Conservation (phyloP, 2,888 invertebrate species). For the Listrodromus nycthemerus region DNA sequence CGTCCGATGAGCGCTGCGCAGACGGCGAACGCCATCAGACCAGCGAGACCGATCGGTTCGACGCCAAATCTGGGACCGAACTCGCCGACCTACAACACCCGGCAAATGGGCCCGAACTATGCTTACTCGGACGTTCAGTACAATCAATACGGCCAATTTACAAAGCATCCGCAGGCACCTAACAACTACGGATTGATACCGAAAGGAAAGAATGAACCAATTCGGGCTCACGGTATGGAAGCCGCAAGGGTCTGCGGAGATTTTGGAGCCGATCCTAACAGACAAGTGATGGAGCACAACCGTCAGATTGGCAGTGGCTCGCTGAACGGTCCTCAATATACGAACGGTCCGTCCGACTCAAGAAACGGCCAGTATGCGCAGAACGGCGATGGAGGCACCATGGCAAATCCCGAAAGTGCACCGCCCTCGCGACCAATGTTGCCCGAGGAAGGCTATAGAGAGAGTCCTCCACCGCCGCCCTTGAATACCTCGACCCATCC, state of each 20-base stretch:
- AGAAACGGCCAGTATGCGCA: slow-evolving; percentile 76
- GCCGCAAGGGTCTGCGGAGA: slow-evolving; percentile 56
- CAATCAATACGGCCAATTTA: slow-evolving; percentile 77
- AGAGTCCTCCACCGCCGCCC: slow-evolving; percentile 87
- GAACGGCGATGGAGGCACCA: slow-evolving; percentile 71
- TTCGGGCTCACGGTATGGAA: slow-evolving; percentile 69
- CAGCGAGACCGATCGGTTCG: slow-evolving; percentile 79
- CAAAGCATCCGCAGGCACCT: slow-evolving; percentile 73
- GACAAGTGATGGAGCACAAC: slow-evolving; percentile 72
- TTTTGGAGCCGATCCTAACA: slow-evolving; percentile 71
- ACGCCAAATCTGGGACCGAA: slow-evolving; percentile 78
- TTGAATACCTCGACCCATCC: slow-evolving; percentile 91
- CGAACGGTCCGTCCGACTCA: slow-evolving; percentile 70
- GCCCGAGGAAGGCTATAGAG: slow-evolving; percentile 81
- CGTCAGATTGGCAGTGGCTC: slow-evolving; percentile 72
- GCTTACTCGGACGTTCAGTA: slow-evolving; percentile 78
- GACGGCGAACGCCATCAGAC: slow-evolving; percentile 73
- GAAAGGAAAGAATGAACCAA: slow-evolving; percentile 74
- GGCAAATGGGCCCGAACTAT: slow-evolving; percentile 72
- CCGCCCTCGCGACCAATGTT: slow-evolving; percentile 82
- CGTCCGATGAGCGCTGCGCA: slow-evolving; percentile 76
- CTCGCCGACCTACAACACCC: slow-evolving; percentile 73
- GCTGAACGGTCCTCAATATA: slow-evolving; percentile 74
- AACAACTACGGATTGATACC: slow-evolving; percentile 74
- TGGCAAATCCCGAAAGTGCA: slow-evolving; percentile 69